Evolutionary conservation across 1,140 invertebrate species (phyloP), one percentile per base, ranked within the genome.

Genomic region (Kradibia gibbosae): DNA sequence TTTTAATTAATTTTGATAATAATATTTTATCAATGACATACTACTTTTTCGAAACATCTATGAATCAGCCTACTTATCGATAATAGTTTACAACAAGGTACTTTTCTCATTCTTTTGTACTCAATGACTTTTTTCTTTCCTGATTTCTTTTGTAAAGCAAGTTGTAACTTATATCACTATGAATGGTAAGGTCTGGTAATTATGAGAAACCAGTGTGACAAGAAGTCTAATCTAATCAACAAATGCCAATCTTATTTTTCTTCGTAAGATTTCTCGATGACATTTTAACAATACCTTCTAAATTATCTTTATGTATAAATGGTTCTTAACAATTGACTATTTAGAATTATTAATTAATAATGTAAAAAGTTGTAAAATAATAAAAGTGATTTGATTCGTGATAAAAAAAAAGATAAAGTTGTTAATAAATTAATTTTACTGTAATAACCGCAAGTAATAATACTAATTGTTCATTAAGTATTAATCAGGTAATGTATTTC

Each of bases 51-150:
- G 55, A 28, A 45, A 67, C 31, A 60, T 73, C 78, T 80, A 48
- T 62, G 78, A 80, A 80, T 80, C 78, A 73, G 45, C 53, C 39
- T 65, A 45, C 55, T 80, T 80, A 48, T 73, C 34, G 25, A 80
- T 80, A 60, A 78, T 55, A 70, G 34, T 7, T 71, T 20, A 48
- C 53, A 45, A 53, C 31, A 17, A 7, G 36, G 45, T 71, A 28
- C 25, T 20, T 71, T 22, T 48, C 28, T 77, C 11, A 7, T 62
- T 28, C 53, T 57, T 76, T 60, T 17, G 15, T 22, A 31, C 8
- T 39, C 28, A 50, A 72, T 42, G 22, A 60, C 25, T 28, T 45
- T 57, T 17, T 74, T 36, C 15, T 55, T 20, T 36, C 22, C 57
- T 57, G 17, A 15, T 36, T 42, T 70, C 1, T 28, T 22, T 53